A percentile compares a stretch with the other conserved stretches of the same genome.
phyloP scores from a whole-genome alignment of 2,888 invertebrate species.

The Margaritifera margaritifera region DNA sequence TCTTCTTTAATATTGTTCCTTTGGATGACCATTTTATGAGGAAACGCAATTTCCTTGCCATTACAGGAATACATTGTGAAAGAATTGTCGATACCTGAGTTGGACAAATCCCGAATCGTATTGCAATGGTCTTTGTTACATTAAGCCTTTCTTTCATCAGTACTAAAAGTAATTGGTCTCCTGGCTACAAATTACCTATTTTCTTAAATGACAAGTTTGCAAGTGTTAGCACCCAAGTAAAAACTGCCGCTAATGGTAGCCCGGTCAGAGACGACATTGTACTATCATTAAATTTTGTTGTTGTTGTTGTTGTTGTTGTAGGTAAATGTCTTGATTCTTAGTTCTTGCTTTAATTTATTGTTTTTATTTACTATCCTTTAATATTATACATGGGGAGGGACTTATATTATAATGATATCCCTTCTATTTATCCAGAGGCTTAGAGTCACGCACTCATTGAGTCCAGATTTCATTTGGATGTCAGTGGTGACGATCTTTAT shows the following conservation, averaged over 20 bases:
- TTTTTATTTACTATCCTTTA: conserved; percentile 4
- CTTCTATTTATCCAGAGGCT: too few relatives aligned
- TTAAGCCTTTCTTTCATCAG: conserved; percentile 11
- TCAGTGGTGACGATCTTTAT: too few relatives aligned
- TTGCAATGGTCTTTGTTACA: conserved; percentile 10
- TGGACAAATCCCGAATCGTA: conserved; percentile 11
- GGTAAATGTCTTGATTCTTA: conserved; percentile 1
- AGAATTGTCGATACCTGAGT: conserved; percentile 9
- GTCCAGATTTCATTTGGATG: too few relatives aligned
- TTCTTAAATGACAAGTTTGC: neutral
- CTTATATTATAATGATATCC: too few relatives aligned
- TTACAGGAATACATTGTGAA: neutral
- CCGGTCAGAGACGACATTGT: conserved; percentile 4
- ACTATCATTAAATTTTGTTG: neutral
- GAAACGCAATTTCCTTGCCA: conserved; percentile 7
- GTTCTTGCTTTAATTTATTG: neutral
- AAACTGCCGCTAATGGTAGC: conserved; percentile 3
- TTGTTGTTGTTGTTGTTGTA: too few relatives aligned
- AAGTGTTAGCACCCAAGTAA: neutral
- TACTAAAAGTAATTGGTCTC: conserved; percentile 3
- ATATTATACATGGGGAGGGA: too few relatives aligned
- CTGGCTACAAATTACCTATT: conserved; percentile 4
- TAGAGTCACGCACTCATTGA: too few relatives aligned
- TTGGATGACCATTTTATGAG: conserved; percentile 14
- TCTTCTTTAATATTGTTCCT: neutral